Evolutionary conservation across 2,113 vertebrate genomes (phyloP).

Genomic region (Nanorana parkeri): DNA sequence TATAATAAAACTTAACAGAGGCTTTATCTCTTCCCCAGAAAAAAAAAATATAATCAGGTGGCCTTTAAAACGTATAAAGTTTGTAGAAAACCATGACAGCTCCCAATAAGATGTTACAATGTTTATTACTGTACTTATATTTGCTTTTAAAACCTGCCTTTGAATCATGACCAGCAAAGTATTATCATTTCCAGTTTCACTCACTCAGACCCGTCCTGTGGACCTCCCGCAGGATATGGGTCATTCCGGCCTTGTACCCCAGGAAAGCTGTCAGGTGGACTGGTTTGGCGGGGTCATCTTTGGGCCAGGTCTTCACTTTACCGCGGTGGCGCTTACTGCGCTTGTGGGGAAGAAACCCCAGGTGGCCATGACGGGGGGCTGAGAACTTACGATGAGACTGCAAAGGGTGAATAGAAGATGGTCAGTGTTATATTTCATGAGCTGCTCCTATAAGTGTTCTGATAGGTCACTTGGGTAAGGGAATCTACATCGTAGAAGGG

Average conservation of each 20-base stretch:
- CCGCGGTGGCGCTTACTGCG: conserved; percentile 77
- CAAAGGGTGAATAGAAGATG: fast-evolving
- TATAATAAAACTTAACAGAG: too few species aligned
- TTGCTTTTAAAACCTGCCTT: too few species aligned
- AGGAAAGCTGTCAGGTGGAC: conserved; percentile 81
- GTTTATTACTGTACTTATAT: too few species aligned
- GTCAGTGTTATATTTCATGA: too few species aligned
- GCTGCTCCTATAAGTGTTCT: too few species aligned
- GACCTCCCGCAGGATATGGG: conserved; percentile 76
- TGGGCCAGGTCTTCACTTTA: conserved; percentile 81
- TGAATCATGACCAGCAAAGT: not conserved
- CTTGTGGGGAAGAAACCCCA: conserved; percentile 80
- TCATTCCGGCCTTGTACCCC: conserved; percentile 85
- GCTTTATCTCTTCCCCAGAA: too few species aligned
- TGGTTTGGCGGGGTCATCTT: conserved; percentile 76
- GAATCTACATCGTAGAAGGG: too few species aligned
- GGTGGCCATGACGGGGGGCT: conserved; percentile 78
- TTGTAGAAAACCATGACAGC: too few species aligned
- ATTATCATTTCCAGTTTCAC: conserved; percentile 35
- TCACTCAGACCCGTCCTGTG: conserved; percentile 79
- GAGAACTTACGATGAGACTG: conserved; percentile 84
- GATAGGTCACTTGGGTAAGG: too few species aligned
- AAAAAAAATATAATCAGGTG: too few species aligned
- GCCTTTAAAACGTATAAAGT: too few species aligned
- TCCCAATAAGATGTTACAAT: too few species aligned